Base-by-base conservation (phyloP, 2,888 invertebrate genomes). In the Saturnia pavonia region DNA sequence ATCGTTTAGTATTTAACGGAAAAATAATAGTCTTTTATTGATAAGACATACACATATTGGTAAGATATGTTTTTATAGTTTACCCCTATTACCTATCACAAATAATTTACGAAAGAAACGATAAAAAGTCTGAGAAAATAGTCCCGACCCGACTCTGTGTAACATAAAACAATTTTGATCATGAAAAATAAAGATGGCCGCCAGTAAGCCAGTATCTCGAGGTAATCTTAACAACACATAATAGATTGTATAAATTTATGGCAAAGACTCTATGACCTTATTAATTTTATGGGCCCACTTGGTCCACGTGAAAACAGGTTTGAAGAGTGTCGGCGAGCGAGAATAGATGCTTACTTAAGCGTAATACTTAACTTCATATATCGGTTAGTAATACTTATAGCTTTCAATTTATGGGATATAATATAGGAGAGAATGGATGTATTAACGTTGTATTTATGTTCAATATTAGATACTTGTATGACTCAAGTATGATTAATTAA, bases 271-370 rank as follows among this genome's bases (percentile, higher is more conserved):
- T 82, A 82, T 85, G 88, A 88, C 88, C 90, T 91, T 90, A 91
- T 91, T 91, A 90, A 88, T 89, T 91, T 91, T 90, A 91, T 91
- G 85, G 85, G 83, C 84, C 88, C 86, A 83, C 89, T 87, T 83
- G 87, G 82, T 83, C 84, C 80, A 85, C 79, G 85, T 87, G 74
- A 77, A 78, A 90, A 92, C 91, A 82, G 86, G 92, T 92, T 91
- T 77, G 69, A 71, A 75, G 77, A 74, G 66, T 67, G 72, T 73
- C 72, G 79, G 70, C 75, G 71, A 79, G 69, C 72, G 54, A 70
- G 66, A 70, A 54, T 66, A 72, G 74, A 73, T 74, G 74, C 74
- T 77, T 77, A 73, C 75, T 77, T 77, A 75, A 45, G 60, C 16
- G 70, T 69, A 34, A 40, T 68, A 68, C 54, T 70, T 65, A 65